Evolutionary conservation across 2,888 invertebrate genomes (phyloP), one percentile per base, ranked within the genome.

Genomic region (Parnassius smintheus): DNA sequence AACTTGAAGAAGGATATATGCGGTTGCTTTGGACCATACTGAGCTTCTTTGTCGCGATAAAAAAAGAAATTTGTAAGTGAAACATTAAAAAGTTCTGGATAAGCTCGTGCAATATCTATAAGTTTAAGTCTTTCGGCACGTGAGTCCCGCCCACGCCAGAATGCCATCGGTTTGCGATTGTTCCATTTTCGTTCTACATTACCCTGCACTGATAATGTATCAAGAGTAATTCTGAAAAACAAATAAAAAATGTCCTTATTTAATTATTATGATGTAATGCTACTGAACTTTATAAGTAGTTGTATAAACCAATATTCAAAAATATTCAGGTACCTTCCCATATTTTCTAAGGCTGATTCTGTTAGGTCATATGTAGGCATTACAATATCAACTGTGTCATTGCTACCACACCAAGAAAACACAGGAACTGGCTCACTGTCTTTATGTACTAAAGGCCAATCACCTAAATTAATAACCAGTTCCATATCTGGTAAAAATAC

Each of bases 21-120:
- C 18, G 95, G 94, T 67, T 94, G 94, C 78, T 95, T 96, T 12
- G 98, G 97, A 1, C 98, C 98, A 91, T 98, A 98, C 76, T 95
- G 92, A 22, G 94, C 91, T 80, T 96, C 95, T 83, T 97, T 94
- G 73, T 98, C 95, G 68, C 95, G 94, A 79, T 97, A 99, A 91
- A 99, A 99, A 86, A 99, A 99, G 86, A 98, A 98, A 81, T 98
- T 97, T 0, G 99, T 99, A 35, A 99, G 93, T 0, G 97, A 97
- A 11, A 95, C 98, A 88, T 99, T 98, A 65, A 98, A 94, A 4
- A 98, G 83, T 59, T 97, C 94, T 0, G 98, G 96, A 68, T 91
- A 75, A 2, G 76, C 77, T 68, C 95, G 93, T 0, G 97, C 94
- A 70, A 98, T 93, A 60, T 95, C 94, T 12, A 98, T 94, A 25